These are phyloP conservation scores for Eupeodes latifasciatus DNA, from an alignment of 2,888 invertebrate species.

Conservation along the genomic window DNA sequence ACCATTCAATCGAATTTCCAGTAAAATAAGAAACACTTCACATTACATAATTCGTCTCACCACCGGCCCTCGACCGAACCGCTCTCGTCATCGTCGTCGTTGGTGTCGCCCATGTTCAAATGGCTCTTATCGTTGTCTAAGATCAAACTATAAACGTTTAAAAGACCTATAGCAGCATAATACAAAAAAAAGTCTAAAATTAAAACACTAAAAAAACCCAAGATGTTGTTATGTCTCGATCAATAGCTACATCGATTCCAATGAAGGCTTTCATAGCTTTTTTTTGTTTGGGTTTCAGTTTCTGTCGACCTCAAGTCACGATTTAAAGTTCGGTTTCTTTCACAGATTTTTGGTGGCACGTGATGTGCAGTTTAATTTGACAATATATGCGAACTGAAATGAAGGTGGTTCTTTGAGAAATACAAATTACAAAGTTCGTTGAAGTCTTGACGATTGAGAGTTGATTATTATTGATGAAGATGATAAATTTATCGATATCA, in stretches of 20 bases:
- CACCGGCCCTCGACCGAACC: no score
- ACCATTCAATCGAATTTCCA: constrained; percentile 58
- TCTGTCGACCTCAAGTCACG: constrained; percentile 57
- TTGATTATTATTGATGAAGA: constrained; percentile 37
- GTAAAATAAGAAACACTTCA: constrained; percentile 31
- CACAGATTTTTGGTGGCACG: constrained; percentile 45
- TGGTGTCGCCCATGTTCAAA: constrained; percentile 64
- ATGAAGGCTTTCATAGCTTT: constrained; percentile 22
- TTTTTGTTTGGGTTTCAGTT: constrained; percentile 22
- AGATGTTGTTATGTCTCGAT: constrained; percentile 45
- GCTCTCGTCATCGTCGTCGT: constrained; percentile 3
- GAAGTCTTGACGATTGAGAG: constrained; percentile 17
- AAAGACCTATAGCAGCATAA: neutral
- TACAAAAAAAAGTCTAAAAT: neutral
- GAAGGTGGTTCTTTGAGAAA: constrained; percentile 41
- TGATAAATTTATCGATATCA: constrained; percentile 54
- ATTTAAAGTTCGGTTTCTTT: constrained; percentile 18
- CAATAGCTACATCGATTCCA: constrained; percentile 51
- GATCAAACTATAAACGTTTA: constrained; percentile 56
- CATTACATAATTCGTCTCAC: constrained; percentile 24
- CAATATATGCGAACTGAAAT: constrained; percentile 1
- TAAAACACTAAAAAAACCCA: neutral
- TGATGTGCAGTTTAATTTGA: constrained; percentile 69
- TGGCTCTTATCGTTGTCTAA: constrained; percentile 61
- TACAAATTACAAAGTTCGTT: constrained; percentile 15